Conservation (phyloP, 2,797 vertebrate genomes). For the Lepus townsendii region DNA sequence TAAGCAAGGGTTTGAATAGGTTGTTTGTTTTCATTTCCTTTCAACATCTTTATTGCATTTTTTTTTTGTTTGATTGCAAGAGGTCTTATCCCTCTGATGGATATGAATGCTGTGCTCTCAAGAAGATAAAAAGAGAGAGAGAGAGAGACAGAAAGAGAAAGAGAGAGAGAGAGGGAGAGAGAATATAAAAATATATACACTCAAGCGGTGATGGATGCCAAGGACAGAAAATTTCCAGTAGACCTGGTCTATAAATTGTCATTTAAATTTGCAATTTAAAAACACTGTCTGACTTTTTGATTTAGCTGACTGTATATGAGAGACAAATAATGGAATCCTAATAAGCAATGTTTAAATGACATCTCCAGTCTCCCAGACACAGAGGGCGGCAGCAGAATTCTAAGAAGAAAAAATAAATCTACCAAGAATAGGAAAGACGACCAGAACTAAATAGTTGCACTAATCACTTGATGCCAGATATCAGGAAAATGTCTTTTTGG, state of each 20-base stretch:
- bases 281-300: constrained; percentile 84
- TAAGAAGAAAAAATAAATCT: constrained; percentile 84
- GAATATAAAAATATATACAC: constrained; percentile 65
- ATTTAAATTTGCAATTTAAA: constrained; percentile 87
- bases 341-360: constrained; percentile 85
- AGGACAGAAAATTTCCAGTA: constrained; percentile 84
- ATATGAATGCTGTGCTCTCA: constrained; percentile 59
- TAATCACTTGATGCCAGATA: constrained; percentile 84
- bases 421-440: constrained; percentile 79
- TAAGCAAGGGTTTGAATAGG: constrained; percentile 11
- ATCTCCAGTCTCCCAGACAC: constrained; percentile 82
- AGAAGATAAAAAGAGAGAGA: constrained; percentile 56
- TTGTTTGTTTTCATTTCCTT: constrained; percentile 63
- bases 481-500: constrained; percentile 70
- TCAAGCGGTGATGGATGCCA: constrained; percentile 75
- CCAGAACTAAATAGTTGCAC: constrained; percentile 83
- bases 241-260: constrained; percentile 85
- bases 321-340: constrained; percentile 86
- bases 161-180: constrained; percentile 36
- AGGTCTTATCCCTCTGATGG: constrained; percentile 64
- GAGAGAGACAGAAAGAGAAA: constrained; percentile 17
- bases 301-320: constrained; percentile 82
- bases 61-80: constrained; percentile 70
- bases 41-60: constrained; percentile 62
- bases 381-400: constrained; percentile 77